Evolutionary conservation across 2,888 invertebrate genomes (phyloP).

Genomic region (Lasius platythorax): DNA sequence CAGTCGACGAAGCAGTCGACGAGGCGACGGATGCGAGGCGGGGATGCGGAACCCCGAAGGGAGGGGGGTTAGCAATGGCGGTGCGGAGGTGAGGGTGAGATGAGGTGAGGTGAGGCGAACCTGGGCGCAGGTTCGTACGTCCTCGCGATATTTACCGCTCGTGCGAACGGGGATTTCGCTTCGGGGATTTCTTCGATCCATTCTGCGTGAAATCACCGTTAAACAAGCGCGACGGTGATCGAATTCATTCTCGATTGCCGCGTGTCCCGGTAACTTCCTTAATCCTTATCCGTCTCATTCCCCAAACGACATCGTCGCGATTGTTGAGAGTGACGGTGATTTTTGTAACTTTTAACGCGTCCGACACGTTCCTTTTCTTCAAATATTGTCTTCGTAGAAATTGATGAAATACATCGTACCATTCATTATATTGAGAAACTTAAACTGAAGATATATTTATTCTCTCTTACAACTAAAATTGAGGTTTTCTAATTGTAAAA

Average conservation of each 20-base stretch:
- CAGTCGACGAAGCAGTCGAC: conserved; percentile 66
- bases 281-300: not conserved
- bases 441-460: not conserved
- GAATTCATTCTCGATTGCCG: not conserved
- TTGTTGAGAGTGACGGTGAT: not conserved
- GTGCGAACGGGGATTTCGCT: not conserved
- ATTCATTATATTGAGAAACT: not conserved
- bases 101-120: conserved; percentile 58
- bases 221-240: not conserved
- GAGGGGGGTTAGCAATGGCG: conserved; percentile 59
- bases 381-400: not conserved
- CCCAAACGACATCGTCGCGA: not conserved
- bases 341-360: not conserved
- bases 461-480: not conserved
- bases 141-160: conserved; percentile 47
- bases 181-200: not conserved
- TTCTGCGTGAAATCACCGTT: conserved; percentile 17
- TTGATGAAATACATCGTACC: not conserved
- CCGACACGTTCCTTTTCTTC: not conserved
- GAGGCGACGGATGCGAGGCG: conserved; percentile 64
- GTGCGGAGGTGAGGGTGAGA: conserved; percentile 58
- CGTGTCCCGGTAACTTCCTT: not conserved
- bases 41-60: conserved; percentile 64
- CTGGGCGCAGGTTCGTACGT: conserved; percentile 73
- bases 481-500: not conserved